Conservation (phyloP, 1,140 invertebrate genomes). For the Drosophila sturtevanti region DNA sequence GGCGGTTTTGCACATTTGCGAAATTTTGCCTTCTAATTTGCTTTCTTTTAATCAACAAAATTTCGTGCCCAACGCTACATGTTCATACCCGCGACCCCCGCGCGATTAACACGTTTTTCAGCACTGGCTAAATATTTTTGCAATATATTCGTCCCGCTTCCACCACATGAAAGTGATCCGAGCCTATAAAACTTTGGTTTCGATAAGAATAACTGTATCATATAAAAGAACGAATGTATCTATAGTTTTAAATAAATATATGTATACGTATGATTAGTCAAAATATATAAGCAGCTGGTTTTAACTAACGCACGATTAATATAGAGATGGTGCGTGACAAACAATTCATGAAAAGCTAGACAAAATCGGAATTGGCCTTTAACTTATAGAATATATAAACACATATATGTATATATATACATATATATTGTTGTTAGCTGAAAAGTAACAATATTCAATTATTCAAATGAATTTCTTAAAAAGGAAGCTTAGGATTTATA, state of each 20-base stretch:
- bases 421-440: no score
- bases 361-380: background rate
- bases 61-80: constrained; percentile 71
- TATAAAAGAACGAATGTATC: background rate
- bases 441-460: no score
- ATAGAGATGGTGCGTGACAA: background rate
- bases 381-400: background rate
- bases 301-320: background rate
- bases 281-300: background rate
- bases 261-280: background rate
- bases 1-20: constrained; percentile 44
- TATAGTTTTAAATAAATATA: background rate
- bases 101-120: constrained; percentile 53
- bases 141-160: constrained; percentile 46
- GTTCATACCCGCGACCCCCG: constrained; percentile 57
- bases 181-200: background rate
- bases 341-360: background rate
- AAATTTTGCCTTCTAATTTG: constrained; percentile 45
- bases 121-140: constrained; percentile 50
- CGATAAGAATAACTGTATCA: background rate
- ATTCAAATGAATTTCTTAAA: no score
- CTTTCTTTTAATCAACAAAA: constrained; percentile 57
- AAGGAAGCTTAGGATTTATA: no score
- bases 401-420: no score
- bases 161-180: background rate